Evolutionary conservation across 2,888 invertebrate species (phyloP).

Genomic region (Protodeltote pygarga): DNA sequence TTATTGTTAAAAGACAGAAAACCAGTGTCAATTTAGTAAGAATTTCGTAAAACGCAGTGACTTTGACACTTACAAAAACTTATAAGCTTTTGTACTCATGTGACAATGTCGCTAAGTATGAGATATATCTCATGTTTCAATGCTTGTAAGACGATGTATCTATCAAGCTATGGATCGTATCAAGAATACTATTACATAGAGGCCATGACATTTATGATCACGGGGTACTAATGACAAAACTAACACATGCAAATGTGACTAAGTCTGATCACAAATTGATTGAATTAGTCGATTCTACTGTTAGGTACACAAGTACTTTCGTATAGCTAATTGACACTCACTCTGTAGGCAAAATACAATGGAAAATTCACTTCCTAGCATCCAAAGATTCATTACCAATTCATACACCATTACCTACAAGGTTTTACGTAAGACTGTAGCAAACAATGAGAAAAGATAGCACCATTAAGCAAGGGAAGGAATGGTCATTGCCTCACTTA

Average conservation of each 20-base stretch:
- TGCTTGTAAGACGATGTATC: constrained; percentile 11
- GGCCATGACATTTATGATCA: constrained; percentile 48
- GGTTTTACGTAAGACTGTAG: constrained; percentile 77
- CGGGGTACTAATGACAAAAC: constrained; percentile 40
- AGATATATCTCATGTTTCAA: too few species aligned
- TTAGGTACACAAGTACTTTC: constrained; percentile 23
- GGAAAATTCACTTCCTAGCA: constrained; percentile 74
- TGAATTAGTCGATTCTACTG: constrained; percentile 18
- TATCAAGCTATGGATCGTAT: constrained; percentile 18
- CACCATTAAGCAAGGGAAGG: constrained; percentile 73
- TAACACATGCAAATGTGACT: constrained; percentile 35
- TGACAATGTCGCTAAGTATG: too few species aligned
- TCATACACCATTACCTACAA: constrained; percentile 78
- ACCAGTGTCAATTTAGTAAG: neutral
- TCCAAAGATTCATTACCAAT: constrained; percentile 74
- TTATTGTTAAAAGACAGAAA: constrained; percentile 22
- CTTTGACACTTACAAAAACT: neutral
- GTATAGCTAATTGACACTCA: constrained; percentile 33
- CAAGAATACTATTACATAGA: constrained; percentile 31
- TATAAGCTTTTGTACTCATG: too few species aligned
- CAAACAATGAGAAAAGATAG: constrained; percentile 82
- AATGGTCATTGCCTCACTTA: constrained; percentile 81
- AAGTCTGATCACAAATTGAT: constrained; percentile 32
- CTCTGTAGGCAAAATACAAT: constrained; percentile 61
- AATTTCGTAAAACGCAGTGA: neutral